Percentiles rank a stretch among this genome's conserved stretches.
These are phyloP conservation scores for Nemurella pictetii DNA, from an alignment of 2,888 invertebrate genomes.

Conservation along the genomic window DNA sequence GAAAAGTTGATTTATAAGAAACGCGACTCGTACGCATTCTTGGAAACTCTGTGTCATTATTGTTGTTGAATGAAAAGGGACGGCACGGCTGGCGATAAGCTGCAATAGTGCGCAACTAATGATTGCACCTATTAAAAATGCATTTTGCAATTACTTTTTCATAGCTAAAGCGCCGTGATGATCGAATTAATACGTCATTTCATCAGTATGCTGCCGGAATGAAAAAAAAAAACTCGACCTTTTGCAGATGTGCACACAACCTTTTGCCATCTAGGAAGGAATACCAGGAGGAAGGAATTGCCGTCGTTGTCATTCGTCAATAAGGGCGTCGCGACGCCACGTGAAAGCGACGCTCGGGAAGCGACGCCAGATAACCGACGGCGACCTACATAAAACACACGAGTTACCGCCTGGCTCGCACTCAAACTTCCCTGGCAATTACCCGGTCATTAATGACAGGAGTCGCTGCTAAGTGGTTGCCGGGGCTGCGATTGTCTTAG, in stretches of 20 bases:
- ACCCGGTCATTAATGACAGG: conserved; percentile 1
- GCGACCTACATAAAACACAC: conserved; percentile 22
- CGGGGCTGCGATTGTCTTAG: neutral
- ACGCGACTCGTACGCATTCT: neutral
- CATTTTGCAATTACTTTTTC: neutral
- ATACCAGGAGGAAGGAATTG: too few species aligned
- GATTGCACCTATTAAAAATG: neutral
- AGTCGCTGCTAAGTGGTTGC: conserved; percentile 1
- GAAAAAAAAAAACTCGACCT: too few species aligned
- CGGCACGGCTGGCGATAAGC: neutral
- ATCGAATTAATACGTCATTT: neutral
- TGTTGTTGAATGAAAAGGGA: conserved; percentile 12
- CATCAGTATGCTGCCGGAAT: too few species aligned
- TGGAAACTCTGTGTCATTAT: conserved; percentile 14
- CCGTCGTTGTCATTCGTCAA: neutral
- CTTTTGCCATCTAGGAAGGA: too few species aligned
- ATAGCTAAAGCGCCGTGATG: neutral
- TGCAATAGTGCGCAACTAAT: neutral
- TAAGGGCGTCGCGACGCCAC: conserved; percentile 1
- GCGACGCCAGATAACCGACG: neutral
- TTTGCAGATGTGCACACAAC: neutral
- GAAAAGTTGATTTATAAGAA: neutral
- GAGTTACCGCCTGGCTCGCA: neutral
- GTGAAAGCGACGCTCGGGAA: neutral
- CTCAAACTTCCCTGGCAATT: neutral